A percentile compares a stretch with the other conserved stretches of the same genome.
Evolutionary conservation across 1,140 invertebrate species (phyloP).

Genomic region (Battus philenor): DNA sequence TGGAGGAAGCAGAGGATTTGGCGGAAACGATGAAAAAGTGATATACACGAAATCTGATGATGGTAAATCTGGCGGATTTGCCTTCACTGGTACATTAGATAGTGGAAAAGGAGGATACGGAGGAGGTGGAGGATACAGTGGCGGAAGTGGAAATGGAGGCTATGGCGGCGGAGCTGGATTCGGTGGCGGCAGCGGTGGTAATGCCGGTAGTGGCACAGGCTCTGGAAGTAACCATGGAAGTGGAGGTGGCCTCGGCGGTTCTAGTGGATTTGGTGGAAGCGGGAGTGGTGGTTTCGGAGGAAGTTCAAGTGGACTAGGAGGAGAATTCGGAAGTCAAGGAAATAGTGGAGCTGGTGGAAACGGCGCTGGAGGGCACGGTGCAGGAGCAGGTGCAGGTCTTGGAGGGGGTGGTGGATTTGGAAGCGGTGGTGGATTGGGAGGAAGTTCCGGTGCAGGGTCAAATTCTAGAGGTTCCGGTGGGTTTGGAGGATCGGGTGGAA

Average conservation of each 20-base stretch:
- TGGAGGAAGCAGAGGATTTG: constrained; percentile 27
- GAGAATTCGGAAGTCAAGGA: background rate
- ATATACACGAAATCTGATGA: constrained; percentile 33
- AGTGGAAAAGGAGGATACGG: constrained; percentile 33
- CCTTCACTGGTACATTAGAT: constrained; percentile 33
- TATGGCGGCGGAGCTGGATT: constrained; percentile 22
- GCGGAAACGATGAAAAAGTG: constrained; percentile 28
- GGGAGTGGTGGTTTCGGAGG: background rate
- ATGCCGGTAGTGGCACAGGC: constrained; percentile 12
- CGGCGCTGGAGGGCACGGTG: background rate
- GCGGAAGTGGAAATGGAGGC: constrained; percentile 24
- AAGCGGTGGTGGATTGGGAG: constrained; percentile 1
- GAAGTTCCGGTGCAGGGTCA: background rate
- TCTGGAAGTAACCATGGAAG: constrained; percentile 16
- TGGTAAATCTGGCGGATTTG: constrained; percentile 39
- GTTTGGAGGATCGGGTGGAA: constrained; percentile 16
- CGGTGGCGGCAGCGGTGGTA: constrained; percentile 22
- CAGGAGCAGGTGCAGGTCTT: background rate
- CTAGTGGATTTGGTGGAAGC: background rate
- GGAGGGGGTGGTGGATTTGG: constrained; percentile 16
- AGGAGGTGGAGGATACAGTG: constrained; percentile 28
- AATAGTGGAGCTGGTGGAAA: background rate
- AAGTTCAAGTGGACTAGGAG: background rate
- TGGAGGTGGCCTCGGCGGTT: constrained; percentile 16
- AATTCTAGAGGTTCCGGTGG: background rate